Percentiles rank a stretch among this genome's conserved stretches.
Evolutionary conservation across 2,888 invertebrate genomes (phyloP).

Genomic region (Sylvicola cinctus): DNA sequence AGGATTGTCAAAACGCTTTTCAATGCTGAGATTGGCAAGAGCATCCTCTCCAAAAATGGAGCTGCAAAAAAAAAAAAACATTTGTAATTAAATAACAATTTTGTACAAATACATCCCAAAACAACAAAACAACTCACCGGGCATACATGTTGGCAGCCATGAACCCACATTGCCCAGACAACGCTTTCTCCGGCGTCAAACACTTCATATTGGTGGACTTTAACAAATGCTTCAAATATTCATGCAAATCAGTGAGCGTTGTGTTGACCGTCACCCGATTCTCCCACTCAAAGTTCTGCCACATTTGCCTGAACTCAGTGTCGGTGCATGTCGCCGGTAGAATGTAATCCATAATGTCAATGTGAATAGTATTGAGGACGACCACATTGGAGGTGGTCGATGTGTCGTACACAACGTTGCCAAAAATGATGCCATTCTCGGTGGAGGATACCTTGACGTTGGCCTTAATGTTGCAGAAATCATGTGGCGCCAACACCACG

Average conservation of each 20-base stretch:
- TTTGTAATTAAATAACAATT: neutral
- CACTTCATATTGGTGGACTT: conserved; percentile 98
- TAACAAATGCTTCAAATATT: conserved; percentile 80
- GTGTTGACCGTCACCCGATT: conserved; percentile 91
- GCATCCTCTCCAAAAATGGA: conserved; percentile 98
- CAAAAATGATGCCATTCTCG: conserved; percentile 98
- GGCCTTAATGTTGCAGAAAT: conserved; percentile 95
- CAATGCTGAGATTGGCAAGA: conserved; percentile 94
- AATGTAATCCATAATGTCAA: conserved; percentile 99
- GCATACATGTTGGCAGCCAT: conserved; percentile 99
- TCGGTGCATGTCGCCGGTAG: conserved; percentile 88
- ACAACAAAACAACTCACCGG: conserved; percentile 19
- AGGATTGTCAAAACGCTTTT: conserved; percentile 74
- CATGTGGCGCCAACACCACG: conserved; percentile 87
- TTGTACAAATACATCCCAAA: neutral
- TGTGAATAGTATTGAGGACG: conserved; percentile 96
- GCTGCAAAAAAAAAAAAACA: conserved; percentile 19
- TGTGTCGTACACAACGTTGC: conserved; percentile 96
- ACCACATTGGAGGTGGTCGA: conserved; percentile 64
- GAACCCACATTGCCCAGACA: conserved; percentile 95
- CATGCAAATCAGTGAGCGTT: conserved; percentile 73
- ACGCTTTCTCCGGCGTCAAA: conserved; percentile 89
- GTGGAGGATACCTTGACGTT: conserved; percentile 99
- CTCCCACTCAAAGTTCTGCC: conserved; percentile 99
- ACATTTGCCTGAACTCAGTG: conserved; percentile 96